These are phyloP conservation scores for Lontra canadensis DNA, from an alignment of 2,113 vertebrate species.

Conservation along the genomic window DNA sequence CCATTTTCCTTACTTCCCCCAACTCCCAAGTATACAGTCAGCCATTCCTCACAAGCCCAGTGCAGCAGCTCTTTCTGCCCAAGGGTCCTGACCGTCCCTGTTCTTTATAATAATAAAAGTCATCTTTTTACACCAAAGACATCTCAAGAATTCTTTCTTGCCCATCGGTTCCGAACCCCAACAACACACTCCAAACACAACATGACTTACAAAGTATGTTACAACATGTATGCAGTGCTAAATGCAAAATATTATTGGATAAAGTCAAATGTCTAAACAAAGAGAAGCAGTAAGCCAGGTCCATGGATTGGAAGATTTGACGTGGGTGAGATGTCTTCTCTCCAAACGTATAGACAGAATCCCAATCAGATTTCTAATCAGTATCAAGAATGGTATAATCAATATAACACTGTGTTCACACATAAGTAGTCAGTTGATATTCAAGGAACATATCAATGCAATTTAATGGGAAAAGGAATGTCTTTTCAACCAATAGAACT, in stretches of 20 bases:
- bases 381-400: background rate
- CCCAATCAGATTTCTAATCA: background rate
- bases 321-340: background rate
- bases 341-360: background rate
- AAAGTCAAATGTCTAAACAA: background rate
- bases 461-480: background rate
- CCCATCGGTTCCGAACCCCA: background rate
- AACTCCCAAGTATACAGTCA: background rate
- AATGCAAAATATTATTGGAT: background rate
- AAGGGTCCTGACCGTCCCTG: background rate
- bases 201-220: background rate
- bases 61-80: background rate
- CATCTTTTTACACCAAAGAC: background rate
- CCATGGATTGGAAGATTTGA: background rate
- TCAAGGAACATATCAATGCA: background rate
- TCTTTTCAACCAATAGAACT: background rate
- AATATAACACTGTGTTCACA: background rate
- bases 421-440: background rate
- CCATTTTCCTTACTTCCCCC: background rate
- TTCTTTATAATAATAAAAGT: background rate
- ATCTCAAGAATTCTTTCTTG: background rate
- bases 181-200: background rate
- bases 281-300: background rate
- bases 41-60: background rate
- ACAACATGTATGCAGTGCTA: background rate